Conservation (phyloP, 2,888 invertebrate genomes). For the Cephus rjabovi region DNA sequence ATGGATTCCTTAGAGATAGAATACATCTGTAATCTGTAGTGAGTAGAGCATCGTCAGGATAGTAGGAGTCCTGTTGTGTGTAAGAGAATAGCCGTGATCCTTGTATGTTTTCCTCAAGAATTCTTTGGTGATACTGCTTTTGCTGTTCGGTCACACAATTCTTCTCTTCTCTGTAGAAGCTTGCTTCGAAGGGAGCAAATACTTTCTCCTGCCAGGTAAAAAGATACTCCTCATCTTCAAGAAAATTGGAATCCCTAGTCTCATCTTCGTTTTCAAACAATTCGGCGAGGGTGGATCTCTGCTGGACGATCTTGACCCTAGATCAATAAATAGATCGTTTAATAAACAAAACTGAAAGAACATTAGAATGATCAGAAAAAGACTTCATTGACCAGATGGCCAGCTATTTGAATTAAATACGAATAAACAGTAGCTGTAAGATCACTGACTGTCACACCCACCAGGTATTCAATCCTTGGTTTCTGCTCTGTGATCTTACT, state of each 20-base stretch:
- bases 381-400: constrained; percentile 16
- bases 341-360: constrained; percentile 26
- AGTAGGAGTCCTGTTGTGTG: constrained; percentile 71
- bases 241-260: constrained; percentile 55
- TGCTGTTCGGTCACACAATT: constrained; percentile 76
- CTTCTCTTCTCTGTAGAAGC: constrained; percentile 71
- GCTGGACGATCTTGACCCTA: constrained; percentile 59
- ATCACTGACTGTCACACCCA: not conserved
- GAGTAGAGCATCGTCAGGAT: constrained; percentile 54
- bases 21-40: constrained; percentile 42
- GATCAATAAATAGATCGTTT: constrained; percentile 40
- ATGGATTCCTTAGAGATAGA: constrained; percentile 46
- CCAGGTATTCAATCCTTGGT: not conserved
- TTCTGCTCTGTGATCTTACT: not conserved
- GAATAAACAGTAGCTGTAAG: not conserved
- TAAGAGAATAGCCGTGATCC: constrained; percentile 71
- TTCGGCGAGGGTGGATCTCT: constrained; percentile 58
- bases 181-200: constrained; percentile 73
- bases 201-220: constrained; percentile 82
- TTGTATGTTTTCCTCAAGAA: constrained; percentile 54
- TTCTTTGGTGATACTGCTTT: constrained; percentile 68
- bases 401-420: constrained; percentile 4
- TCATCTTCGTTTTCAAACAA: constrained; percentile 57
- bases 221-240: constrained; percentile 53
- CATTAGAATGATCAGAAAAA: constrained; percentile 26